These are phyloP conservation scores for Nephrotoma appendiculata DNA, from an alignment of 2,888 invertebrate genomes.

Conservation along the genomic window DNA sequence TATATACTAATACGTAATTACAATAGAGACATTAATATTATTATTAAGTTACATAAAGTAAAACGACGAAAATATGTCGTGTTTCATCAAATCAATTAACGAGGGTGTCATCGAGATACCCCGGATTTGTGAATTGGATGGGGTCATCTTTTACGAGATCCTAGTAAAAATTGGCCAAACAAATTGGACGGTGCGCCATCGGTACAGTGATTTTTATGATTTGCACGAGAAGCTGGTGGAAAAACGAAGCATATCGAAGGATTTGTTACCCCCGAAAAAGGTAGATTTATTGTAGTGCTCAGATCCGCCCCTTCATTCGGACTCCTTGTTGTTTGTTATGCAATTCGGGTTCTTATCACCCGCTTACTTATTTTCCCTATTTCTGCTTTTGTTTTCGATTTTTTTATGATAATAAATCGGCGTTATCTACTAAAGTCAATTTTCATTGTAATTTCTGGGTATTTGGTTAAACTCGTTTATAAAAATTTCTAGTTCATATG, in stretches of 20 bases:
- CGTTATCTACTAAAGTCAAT: not conserved
- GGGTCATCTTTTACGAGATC: constrained; percentile 59
- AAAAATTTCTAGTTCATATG: not conserved
- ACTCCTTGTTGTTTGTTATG: not conserved
- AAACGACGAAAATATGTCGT: constrained; percentile 44
- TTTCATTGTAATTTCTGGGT: no score
- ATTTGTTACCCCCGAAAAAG: constrained; percentile 85
- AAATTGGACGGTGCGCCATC: constrained; percentile 69
- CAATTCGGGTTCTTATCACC: not conserved
- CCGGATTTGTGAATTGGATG: constrained; percentile 45
- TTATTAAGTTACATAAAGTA: not conserved
- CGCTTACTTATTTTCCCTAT: not conserved
- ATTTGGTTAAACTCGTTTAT: no score
- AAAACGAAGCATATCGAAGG: constrained; percentile 69
- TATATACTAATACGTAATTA: not conserved
- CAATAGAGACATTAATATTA: no score
- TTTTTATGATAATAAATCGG: not conserved
- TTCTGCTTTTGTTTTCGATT: not conserved
- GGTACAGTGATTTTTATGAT: constrained; percentile 83
- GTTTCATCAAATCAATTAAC: constrained; percentile 51
- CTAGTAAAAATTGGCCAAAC: constrained; percentile 47
- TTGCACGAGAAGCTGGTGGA: constrained; percentile 70
- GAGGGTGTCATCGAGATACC: constrained; percentile 53
- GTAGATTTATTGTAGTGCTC: constrained; percentile 14
- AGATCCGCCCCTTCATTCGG: not conserved